Evolutionary conservation across 2,113 vertebrate species (phyloP).

Genomic region (Nettapus auritus): DNA sequence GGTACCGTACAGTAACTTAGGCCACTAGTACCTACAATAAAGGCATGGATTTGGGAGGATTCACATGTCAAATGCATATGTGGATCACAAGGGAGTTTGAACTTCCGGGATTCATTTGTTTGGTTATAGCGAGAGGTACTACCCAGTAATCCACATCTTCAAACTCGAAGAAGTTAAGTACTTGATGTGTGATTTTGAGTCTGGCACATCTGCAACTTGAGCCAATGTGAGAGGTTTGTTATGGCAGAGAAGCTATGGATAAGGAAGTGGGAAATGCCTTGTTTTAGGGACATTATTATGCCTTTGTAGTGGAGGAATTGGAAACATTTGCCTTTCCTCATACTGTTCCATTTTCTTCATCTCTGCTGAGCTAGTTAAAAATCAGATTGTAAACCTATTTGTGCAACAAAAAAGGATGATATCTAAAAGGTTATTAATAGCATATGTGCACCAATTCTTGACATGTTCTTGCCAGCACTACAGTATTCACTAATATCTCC

Average conservation of each 20-base stretch:
- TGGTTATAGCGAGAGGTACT: background rate
- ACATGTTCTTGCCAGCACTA: background rate
- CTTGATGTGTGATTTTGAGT: background rate
- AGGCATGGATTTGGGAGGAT: background rate
- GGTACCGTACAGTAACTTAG: background rate
- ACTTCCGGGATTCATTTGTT: background rate
- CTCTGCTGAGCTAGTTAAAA: constrained; percentile 7
- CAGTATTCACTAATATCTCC: background rate
- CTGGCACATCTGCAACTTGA: background rate
- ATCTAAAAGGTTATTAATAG: background rate
- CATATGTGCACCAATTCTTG: background rate
- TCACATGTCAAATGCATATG: background rate
- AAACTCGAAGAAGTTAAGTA: background rate
- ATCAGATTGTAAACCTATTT: background rate
- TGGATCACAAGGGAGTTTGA: background rate
- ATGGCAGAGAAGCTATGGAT: background rate
- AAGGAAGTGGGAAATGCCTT: background rate
- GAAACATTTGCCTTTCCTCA: background rate
- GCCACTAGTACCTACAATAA: background rate
- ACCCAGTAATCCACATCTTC: background rate
- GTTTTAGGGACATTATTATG: background rate
- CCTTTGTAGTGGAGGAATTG: background rate
- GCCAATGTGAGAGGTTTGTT: background rate
- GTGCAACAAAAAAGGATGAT: background rate
- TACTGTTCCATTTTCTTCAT: background rate